Evolutionary conservation across 2,888 invertebrate species (phyloP).

Genomic region (Mechanitis mazaeus): DNA sequence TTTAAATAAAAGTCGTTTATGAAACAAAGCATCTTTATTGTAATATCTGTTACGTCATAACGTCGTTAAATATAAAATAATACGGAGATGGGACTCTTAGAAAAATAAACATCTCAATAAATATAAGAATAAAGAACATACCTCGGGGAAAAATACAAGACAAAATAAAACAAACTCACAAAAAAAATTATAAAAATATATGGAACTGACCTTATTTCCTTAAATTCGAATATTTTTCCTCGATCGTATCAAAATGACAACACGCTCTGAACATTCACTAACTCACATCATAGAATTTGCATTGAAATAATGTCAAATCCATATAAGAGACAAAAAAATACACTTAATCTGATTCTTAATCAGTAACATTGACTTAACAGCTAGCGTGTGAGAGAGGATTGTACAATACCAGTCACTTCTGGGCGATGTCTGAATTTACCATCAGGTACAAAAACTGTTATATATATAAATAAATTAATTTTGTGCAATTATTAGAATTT

Average conservation of each 20-base stretch:
- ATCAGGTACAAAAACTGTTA: no score
- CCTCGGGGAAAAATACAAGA: constrained; percentile 20
- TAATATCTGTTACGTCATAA: constrained; percentile 55
- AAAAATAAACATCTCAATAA: constrained; percentile 75
- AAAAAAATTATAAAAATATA: constrained; percentile 7
- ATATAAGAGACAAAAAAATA: constrained; percentile 47
- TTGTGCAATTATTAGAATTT: background rate
- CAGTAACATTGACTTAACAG: constrained; percentile 51
- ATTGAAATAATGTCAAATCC: constrained; percentile 48
- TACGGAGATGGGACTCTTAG: constrained; percentile 55
- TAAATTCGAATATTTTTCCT: constrained; percentile 7
- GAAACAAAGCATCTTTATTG: constrained; percentile 70
- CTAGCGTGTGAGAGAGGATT: constrained; percentile 63
- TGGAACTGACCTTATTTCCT: constrained; percentile 11
- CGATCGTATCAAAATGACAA: constrained; percentile 6
- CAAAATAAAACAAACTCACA: no score
- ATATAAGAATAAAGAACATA: constrained; percentile 43
- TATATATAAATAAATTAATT: background rate
- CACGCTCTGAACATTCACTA: no score
- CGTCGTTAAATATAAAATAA: constrained; percentile 56
- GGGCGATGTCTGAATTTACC: no score
- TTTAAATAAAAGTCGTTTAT: constrained; percentile 34
- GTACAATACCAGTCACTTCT: constrained; percentile 52
- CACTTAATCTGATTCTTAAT: constrained; percentile 58
- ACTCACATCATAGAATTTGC: constrained; percentile 13